Percentiles rank a stretch among this genome's conserved stretches.
Evolutionary conservation across 2,797 vertebrate species (phyloP).

Genomic region (Melanotaenia parkinsoni): DNA sequence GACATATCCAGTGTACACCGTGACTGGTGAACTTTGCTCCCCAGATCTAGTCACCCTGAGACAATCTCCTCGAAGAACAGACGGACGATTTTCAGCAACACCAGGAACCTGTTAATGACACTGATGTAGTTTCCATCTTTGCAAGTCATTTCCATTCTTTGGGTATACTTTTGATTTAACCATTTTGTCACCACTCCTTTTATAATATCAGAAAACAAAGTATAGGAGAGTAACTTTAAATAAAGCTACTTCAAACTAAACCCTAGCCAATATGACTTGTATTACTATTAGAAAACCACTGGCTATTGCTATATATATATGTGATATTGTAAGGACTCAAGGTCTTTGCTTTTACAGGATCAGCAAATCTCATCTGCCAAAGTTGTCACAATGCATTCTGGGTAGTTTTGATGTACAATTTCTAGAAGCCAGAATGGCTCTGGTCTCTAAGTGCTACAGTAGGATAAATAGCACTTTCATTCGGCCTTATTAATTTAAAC

Average conservation of each 20-base stretch:
- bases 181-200: not conserved
- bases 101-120: constrained; percentile 87
- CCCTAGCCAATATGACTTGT: no score
- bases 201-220: not conserved
- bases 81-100: constrained; percentile 91
- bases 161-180: no score
- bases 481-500: no score
- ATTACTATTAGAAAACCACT: no score
- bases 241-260: not conserved
- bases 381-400: not conserved
- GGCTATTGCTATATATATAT: no score
- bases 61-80: constrained; percentile 90
- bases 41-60: constrained; percentile 81
- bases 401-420: not conserved
- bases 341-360: no score
- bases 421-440: not conserved
- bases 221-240: not conserved
- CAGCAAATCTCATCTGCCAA: not conserved
- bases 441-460: no score
- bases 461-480: not conserved
- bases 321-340: no score
- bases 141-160: not conserved
- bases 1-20: constrained; percentile 88
- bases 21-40: constrained; percentile 53
- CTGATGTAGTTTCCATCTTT: not conserved